These are phyloP conservation scores for Dinomys branickii DNA, from an alignment of 2,113 vertebrate genomes.

Conservation along the genomic window DNA sequence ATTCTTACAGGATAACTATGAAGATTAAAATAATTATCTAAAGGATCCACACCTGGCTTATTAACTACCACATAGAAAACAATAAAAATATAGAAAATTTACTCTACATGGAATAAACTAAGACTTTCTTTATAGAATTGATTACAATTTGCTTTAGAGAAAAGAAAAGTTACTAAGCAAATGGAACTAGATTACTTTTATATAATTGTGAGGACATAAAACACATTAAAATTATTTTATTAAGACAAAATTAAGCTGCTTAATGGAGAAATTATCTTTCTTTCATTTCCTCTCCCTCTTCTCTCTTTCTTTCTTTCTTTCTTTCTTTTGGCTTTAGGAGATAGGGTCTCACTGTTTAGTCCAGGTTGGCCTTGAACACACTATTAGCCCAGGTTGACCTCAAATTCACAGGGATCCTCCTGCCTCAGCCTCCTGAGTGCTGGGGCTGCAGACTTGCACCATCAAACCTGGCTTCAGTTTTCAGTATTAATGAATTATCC, in stretches of 20 bases:
- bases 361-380: not conserved
- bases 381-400: not conserved
- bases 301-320: not conserved
- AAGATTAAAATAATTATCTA: conserved; percentile 16
- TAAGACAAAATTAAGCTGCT: not conserved
- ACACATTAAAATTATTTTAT: not conserved
- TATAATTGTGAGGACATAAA: conserved; percentile 1
- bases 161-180: conserved; percentile 3
- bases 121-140: not conserved
- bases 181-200: not conserved
- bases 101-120: not conserved
- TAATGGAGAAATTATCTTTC: not conserved
- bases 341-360: not conserved
- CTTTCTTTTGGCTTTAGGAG: not conserved
- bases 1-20: not conserved
- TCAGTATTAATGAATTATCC: not conserved
- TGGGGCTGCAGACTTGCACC: not conserved
- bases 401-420: not conserved
- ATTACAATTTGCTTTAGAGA: not conserved
- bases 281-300: not conserved
- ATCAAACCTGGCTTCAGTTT: not conserved
- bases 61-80: not conserved
- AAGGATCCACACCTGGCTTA: not conserved
- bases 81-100: not conserved
- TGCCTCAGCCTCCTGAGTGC: not conserved